phyloP scores from a whole-genome alignment of 2,797 vertebrate species.

The Gymnocypris eckloni region DNA sequence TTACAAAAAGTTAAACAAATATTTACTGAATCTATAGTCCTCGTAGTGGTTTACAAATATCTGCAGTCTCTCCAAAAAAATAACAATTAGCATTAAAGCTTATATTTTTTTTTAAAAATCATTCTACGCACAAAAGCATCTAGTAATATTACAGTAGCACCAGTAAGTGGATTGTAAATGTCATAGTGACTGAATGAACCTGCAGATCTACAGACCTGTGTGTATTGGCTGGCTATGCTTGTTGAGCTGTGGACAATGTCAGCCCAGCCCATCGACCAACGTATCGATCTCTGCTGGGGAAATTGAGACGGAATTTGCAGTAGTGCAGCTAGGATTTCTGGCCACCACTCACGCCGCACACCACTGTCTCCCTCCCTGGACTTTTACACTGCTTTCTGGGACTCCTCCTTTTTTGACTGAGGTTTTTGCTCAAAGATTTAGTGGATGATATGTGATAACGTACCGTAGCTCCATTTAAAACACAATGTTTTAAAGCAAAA shows the following conservation, averaged over 20 bases:
- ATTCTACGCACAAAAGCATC: not conserved
- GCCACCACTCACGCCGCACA: conserved; percentile 66
- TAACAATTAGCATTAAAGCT: not conserved
- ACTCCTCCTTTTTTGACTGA: conserved; percentile 66
- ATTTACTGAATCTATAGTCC: not conserved
- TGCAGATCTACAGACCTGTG: conserved; percentile 53
- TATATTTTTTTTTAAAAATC: conserved; percentile 2
- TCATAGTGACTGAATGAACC: conserved; percentile 57
- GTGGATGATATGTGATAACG: not conserved
- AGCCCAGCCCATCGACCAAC: conserved; percentile 81
- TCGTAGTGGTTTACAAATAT: not conserved
- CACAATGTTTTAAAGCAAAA: not conserved
- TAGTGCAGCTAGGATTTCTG: conserved; percentile 82
- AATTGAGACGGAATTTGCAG: conserved; percentile 79
- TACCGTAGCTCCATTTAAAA: not conserved
- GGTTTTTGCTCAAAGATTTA: conserved; percentile 58
- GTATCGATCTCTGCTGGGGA: conserved; percentile 80
- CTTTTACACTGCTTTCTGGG: conserved; percentile 17
- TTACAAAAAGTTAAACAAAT: not conserved
- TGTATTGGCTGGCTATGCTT: conserved; percentile 75
- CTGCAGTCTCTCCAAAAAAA: not conserved
- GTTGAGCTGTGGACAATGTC: conserved; percentile 77
- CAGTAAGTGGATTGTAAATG: conserved; percentile 54
- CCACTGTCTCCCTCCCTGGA: conserved; percentile 16
- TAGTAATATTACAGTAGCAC: conserved; percentile 25